Conservation (phyloP, 2,888 invertebrate genomes). For the Xylocampa areola region DNA sequence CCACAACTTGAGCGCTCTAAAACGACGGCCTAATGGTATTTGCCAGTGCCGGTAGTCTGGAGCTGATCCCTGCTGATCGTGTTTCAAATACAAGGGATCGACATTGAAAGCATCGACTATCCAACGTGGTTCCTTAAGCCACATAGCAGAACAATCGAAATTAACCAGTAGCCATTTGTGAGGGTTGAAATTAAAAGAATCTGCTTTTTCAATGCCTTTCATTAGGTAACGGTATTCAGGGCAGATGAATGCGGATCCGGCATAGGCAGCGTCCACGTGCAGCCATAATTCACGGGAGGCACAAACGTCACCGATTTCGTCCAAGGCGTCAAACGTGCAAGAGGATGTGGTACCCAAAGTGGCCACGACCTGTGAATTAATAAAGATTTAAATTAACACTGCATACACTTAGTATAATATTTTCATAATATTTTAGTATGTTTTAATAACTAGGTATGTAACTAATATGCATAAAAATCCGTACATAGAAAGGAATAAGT, state of each 20-base stretch:
- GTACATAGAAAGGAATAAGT: conserved; percentile 98
- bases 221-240: conserved; percentile 98
- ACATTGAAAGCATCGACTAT: conserved; percentile 99
- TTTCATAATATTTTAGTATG: no score
- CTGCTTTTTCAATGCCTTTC: conserved; percentile 96
- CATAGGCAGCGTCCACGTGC: conserved; percentile 99
- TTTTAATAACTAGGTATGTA: no score
- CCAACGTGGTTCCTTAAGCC: conserved; percentile 97
- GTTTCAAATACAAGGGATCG: conserved; percentile 98
- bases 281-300: conserved; percentile 95
- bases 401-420: no score
- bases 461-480: no score
- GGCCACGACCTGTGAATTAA: conserved; percentile 91
- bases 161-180: conserved; percentile 99
- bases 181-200: conserved; percentile 99
- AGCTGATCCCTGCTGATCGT: conserved; percentile 96
- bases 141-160: conserved; percentile 99
- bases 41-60: conserved; percentile 99
- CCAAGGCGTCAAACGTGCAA: conserved; percentile 97
- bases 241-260: conserved; percentile 98
- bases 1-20: conserved; percentile 98
- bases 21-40: conserved; percentile 97
- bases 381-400: no score
- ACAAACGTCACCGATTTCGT: conserved; percentile 97
- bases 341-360: conserved; percentile 99